phyloP scores from a whole-genome alignment of 2,113 vertebrate species.

The Menura novaehollandiae region DNA sequence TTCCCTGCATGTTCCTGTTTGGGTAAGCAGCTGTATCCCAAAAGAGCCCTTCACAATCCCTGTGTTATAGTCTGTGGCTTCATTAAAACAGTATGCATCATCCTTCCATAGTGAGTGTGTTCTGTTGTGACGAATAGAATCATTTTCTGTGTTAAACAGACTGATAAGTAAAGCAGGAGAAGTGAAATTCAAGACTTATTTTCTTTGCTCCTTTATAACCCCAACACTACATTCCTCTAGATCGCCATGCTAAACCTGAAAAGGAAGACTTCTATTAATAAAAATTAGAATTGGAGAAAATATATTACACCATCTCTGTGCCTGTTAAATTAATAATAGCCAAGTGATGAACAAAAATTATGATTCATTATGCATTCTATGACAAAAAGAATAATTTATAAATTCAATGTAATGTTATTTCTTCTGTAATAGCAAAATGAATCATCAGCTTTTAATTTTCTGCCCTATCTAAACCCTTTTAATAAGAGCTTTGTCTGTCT shows the following conservation, averaged over 20 bases:
- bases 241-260: background rate
- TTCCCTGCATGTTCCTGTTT: background rate
- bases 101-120: background rate
- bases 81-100: background rate
- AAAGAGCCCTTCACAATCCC: background rate
- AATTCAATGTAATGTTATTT: constrained; percentile 41
- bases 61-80: background rate
- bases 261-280: background rate
- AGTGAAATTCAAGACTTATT: background rate
- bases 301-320: background rate
- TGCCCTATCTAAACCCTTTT: background rate
- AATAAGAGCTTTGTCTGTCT: background rate
- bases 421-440: constrained; percentile 41
- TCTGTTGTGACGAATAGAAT: background rate
- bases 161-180: background rate
- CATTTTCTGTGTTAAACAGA: background rate
- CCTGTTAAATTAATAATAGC: constrained; percentile 46
- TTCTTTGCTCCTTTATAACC: background rate
- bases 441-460: constrained; percentile 32
- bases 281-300: constrained; percentile 1
- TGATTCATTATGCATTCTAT: constrained; percentile 32
- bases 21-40: background rate
- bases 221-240: background rate
- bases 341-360: constrained; percentile 38
- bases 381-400: constrained; percentile 58